Percentiles rank a stretch among this genome's conserved stretches.
These are phyloP conservation scores for Acipenser ruthenus DNA, from an alignment of 2,797 vertebrate species.

Conservation along the genomic window DNA sequence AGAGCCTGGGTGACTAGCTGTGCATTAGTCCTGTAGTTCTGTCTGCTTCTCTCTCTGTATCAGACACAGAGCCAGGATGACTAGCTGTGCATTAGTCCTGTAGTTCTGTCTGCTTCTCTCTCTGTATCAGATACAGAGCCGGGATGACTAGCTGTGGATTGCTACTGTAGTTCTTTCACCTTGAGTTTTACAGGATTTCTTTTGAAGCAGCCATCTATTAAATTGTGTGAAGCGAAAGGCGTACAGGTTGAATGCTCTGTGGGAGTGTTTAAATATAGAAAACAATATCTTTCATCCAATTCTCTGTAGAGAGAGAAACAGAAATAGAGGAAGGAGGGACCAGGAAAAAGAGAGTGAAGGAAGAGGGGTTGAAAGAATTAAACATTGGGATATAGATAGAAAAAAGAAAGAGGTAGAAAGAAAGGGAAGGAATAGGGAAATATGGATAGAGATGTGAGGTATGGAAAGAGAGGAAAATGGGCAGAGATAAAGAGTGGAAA, in stretches of 20 bases:
- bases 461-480: too few species aligned
- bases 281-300: conserved; percentile 4
- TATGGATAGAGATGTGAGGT: too few species aligned
- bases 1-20: not conserved
- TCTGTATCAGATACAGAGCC: conserved; percentile 13
- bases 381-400: not conserved
- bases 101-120: conserved; percentile 25
- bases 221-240: not conserved
- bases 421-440: not conserved
- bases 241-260: not conserved
- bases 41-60: conserved; percentile 27
- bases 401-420: not conserved
- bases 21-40: conserved; percentile 27
- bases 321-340: not conserved
- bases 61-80: conserved; percentile 10
- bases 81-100: conserved; percentile 24
- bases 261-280: not conserved
- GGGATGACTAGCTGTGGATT: conserved; percentile 12
- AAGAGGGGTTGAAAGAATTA: not conserved
- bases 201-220: conserved; percentile 1
- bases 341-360: not conserved
- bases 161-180: conserved; percentile 1
- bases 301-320: not conserved
- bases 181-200: conserved; percentile 1
- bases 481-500: too few species aligned